A percentile compares a stretch with the other conserved stretches of the same genome.
Conservation (phyloP, 2,888 invertebrate species). For the Orthosia cruda region DNA sequence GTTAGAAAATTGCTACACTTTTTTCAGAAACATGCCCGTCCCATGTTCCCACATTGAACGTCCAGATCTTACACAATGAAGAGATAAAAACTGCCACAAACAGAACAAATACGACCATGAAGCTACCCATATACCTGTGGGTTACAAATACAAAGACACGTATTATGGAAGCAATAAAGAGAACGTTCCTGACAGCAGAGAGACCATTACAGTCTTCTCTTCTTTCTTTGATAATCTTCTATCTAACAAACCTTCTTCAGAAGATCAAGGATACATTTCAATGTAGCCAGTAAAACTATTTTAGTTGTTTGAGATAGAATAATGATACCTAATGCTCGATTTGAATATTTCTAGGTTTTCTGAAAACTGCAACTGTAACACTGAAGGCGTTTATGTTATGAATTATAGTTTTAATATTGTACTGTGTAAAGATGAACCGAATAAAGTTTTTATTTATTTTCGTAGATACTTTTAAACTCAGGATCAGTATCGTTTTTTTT, state of each 20-base stretch:
- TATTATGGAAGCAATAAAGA: slow-evolving; percentile 37
- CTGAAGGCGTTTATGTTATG: too few relatives aligned
- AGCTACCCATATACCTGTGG: slow-evolving; percentile 47
- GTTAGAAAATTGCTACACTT: not conserved
- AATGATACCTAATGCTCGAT: too few relatives aligned
- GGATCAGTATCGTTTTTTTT: too few relatives aligned
- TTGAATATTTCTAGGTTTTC: not conserved
- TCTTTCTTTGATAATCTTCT: slow-evolving; percentile 69
- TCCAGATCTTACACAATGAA: slow-evolving; percentile 78
- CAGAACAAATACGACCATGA: slow-evolving; percentile 55
- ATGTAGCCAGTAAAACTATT: not conserved
- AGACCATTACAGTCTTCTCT: slow-evolving; percentile 58
- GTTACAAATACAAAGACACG: slow-evolving; percentile 50
- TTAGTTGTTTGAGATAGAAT: not conserved
- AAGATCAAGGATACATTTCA: slow-evolving; percentile 14
- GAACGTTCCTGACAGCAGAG: slow-evolving; percentile 45
- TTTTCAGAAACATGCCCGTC: slow-evolving; percentile 79
- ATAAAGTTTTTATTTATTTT: too few relatives aligned
- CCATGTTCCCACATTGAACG: slow-evolving; percentile 78
- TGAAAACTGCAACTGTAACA: too few relatives aligned
- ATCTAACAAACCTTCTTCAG: slow-evolving; percentile 32
- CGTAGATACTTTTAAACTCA: too few relatives aligned
- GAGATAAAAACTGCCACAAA: slow-evolving; percentile 75
- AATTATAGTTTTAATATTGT: too few relatives aligned
- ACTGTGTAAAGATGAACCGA: too few relatives aligned